These are phyloP conservation scores for Oikopleura vanhoeffeni DNA, from an alignment of 23 tunicate genomes.

Conservation along the genomic window DNA sequence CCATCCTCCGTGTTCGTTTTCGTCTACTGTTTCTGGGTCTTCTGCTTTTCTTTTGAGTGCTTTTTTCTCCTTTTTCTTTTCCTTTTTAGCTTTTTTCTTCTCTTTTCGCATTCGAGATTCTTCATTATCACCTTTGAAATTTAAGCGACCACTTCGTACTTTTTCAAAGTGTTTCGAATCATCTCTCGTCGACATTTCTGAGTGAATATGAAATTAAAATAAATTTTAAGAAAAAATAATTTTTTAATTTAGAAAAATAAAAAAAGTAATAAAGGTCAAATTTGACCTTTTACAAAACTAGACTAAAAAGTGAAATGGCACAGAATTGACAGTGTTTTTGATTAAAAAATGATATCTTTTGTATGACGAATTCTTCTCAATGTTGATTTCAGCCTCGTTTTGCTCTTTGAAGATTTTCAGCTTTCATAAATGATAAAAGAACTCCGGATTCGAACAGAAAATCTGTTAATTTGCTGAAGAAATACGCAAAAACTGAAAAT, in stretches of 20 bases:
- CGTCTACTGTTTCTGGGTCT: background rate
- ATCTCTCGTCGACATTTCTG: background rate
- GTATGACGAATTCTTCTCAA: no score
- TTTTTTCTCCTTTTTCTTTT: background rate
- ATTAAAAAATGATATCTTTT: no score
- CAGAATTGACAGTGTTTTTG: no score
- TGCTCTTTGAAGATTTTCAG: background rate
- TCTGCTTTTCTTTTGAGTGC: background rate
- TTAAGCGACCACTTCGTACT: background rate
- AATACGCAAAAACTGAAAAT: background rate
- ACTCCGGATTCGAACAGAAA: slow-evolving; percentile 7
- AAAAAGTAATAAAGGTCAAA: no score
- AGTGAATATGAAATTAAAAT: background rate
- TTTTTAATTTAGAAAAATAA: background rate
- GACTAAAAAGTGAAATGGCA: no score
- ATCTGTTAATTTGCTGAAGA: background rate
- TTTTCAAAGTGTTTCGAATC: background rate
- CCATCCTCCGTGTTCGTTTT: background rate
- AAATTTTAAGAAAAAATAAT: background rate
- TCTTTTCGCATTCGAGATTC: background rate
- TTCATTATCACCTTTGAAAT: background rate
- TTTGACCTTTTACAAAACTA: no score
- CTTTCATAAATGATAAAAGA: background rate
- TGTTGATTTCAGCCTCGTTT: background rate
- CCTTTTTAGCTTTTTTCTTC: background rate